A percentile compares a stretch with the other conserved stretches of the same genome.
Conservation (phyloP, 2,797 vertebrate genomes). For the Lagocephalus sceleratus region DNA sequence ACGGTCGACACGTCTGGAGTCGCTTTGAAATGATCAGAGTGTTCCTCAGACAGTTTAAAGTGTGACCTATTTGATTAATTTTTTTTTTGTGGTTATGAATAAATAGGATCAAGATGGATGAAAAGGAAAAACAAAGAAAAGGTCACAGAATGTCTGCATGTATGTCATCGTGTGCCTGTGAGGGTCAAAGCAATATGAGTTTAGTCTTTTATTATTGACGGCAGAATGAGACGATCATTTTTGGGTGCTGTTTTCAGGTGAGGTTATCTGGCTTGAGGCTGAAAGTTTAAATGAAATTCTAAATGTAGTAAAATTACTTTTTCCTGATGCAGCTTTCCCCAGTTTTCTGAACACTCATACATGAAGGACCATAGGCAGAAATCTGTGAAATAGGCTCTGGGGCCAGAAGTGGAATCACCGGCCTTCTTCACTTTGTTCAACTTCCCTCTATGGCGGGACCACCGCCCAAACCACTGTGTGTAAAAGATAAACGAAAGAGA, state of each 20-base stretch:
- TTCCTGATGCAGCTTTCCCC: neutral
- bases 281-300: slow-evolving; percentile 14
- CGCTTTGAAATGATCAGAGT: neutral
- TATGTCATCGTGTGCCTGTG: slow-evolving; percentile 1
- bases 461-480: slow-evolving; percentile 8
- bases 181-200: neutral
- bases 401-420: neutral
- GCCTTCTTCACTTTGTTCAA: neutral
- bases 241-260: slow-evolving; percentile 3
- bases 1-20: neutral
- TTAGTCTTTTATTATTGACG: slow-evolving; percentile 15
- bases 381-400: neutral
- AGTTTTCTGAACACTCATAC: slow-evolving; percentile 11
- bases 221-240: slow-evolving; percentile 8
- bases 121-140: neutral
- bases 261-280: neutral
- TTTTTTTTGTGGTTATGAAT: neutral
- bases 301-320: slow-evolving; percentile 14
- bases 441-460: slow-evolving; percentile 11
- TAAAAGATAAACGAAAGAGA: slow-evolving; percentile 25
- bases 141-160: neutral
- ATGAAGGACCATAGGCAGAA: slow-evolving; percentile 2
- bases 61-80: neutral
- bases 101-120: slow-evolving; percentile 3
- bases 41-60: neutral